phyloP scores from a whole-genome alignment of 2,888 invertebrate genomes.

The Lepidocyrtoides sp. region DNA sequence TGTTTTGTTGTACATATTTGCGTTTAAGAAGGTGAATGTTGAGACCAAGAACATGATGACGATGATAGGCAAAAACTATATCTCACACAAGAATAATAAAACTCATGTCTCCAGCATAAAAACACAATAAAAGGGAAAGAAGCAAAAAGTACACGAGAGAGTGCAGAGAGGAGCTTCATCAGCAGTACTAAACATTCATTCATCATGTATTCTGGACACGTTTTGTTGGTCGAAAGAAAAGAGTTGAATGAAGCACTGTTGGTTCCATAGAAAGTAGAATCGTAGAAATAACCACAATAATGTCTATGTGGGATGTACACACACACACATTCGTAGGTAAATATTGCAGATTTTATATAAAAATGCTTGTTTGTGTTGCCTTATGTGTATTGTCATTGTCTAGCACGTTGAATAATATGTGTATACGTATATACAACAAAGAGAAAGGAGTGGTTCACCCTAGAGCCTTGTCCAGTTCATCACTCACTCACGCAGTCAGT shows the following conservation, averaged over 20 bases:
- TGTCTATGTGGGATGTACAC: not conserved
- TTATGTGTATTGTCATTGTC: not conserved
- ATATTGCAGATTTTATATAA: too few relatives aligned
- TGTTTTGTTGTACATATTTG: constrained; percentile 45
- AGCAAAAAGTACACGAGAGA: constrained; percentile 34
- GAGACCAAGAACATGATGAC: constrained; percentile 4
- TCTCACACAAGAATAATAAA: constrained; percentile 65
- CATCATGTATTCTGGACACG: constrained; percentile 69
- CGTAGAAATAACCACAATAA: not conserved
- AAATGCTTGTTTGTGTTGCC: too few relatives aligned
- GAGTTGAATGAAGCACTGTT: constrained; percentile 29
- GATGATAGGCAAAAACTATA: constrained; percentile 2
- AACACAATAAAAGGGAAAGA: constrained; percentile 57
- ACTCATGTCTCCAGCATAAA: constrained; percentile 65
- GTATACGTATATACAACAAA: not conserved
- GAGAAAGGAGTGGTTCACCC: constrained; percentile 11
- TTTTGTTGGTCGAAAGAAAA: constrained; percentile 62
- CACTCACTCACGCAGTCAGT: not conserved
- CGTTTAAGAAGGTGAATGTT: not conserved
- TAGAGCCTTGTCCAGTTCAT: constrained; percentile 56
- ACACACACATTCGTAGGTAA: too few relatives aligned
- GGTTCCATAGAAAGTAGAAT: not conserved
- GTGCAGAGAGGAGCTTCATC: not conserved
- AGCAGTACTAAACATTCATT: constrained; percentile 20
- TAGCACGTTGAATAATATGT: too few relatives aligned